These are phyloP conservation scores for Zhengitettix transpicula DNA, from an alignment of 2,888 invertebrate species.

Conservation along the genomic window DNA sequence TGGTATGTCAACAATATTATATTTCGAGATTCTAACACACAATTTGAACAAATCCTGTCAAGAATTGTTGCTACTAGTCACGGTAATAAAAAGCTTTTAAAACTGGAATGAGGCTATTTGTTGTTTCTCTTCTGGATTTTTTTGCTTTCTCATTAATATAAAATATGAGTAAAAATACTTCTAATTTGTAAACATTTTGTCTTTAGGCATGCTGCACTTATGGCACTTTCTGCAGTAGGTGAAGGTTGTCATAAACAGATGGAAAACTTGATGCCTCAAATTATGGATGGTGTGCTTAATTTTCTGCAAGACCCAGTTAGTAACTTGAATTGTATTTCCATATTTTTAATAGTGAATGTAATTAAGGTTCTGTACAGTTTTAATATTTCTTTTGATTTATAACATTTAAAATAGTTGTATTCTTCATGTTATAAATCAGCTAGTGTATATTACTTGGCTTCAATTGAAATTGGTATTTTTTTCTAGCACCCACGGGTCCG, in stretches of 20 bases:
- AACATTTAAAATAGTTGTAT: too few relatives aligned
- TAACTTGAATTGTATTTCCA: slow-evolving; percentile 15
- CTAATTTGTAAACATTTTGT: slow-evolving; percentile 9
- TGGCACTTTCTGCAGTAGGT: slow-evolving; percentile 96
- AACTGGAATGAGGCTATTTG: not conserved
- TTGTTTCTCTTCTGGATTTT: not conserved
- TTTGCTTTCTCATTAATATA: not conserved
- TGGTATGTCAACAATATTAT: too few relatives aligned
- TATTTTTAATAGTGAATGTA: too few relatives aligned
- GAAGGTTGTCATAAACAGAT: slow-evolving; percentile 98
- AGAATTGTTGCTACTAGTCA: too few relatives aligned
- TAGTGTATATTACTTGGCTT: not conserved
- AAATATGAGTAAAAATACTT: not conserved
- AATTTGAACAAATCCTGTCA: too few relatives aligned
- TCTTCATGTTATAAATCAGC: too few relatives aligned
- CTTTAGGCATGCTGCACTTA: slow-evolving; percentile 81
- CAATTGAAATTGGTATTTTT: slow-evolving; percentile 8
- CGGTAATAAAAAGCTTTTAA: too few relatives aligned
- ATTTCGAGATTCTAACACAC: too few relatives aligned
- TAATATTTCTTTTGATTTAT: too few relatives aligned
- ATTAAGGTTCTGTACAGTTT: too few relatives aligned
- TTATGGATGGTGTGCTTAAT: slow-evolving; percentile 78
- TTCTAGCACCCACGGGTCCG: slow-evolving; percentile 77
- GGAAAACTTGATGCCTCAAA: slow-evolving; percentile 84
- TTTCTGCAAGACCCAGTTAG: slow-evolving; percentile 69